A percentile compares a stretch with the other conserved stretches of the same genome.
These are phyloP conservation scores for Caradrina clavipalpis DNA, from an alignment of 2,888 invertebrate genomes.

Conservation along the genomic window DNA sequence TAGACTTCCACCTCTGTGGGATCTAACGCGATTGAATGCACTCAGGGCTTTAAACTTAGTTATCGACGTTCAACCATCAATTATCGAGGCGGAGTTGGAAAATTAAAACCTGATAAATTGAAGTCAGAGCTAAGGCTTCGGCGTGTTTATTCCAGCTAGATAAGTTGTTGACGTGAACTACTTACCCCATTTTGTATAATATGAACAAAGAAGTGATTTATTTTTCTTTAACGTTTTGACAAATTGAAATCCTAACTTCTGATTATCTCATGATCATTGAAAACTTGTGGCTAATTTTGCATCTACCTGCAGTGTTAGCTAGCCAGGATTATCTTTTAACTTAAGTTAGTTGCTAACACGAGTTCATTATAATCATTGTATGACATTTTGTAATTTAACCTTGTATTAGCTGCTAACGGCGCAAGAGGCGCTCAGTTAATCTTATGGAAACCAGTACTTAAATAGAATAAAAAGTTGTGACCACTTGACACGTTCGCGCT, in stretches of 20 bases:
- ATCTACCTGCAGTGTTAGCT: no score
- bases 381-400: no score
- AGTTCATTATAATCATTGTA: no score
- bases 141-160: background rate
- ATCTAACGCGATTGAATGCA: constrained; percentile 11
- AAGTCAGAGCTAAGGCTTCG: background rate
- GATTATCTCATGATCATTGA: no score
- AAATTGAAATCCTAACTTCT: background rate
- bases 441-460: background rate
- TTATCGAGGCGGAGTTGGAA: constrained; percentile 14
- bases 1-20: constrained; percentile 5
- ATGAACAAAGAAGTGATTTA: background rate
- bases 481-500: constrained; percentile 18
- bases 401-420: no score
- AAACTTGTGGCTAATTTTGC: no score
- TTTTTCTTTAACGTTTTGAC: background rate
- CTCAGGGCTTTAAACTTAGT: constrained; percentile 9
- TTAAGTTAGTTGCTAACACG: no score
- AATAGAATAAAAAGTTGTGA: constrained; percentile 3
- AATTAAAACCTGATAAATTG: constrained; percentile 9
- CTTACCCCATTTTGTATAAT: background rate
- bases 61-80: constrained; percentile 8
- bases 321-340: no score
- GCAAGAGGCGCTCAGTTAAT: background rate
- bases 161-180: background rate